Percentiles rank a stretch among this genome's conserved stretches.
These are phyloP conservation scores for Sarcophaga carnaria DNA, from an alignment of 2,888 invertebrate species.

Conservation along the genomic window DNA sequence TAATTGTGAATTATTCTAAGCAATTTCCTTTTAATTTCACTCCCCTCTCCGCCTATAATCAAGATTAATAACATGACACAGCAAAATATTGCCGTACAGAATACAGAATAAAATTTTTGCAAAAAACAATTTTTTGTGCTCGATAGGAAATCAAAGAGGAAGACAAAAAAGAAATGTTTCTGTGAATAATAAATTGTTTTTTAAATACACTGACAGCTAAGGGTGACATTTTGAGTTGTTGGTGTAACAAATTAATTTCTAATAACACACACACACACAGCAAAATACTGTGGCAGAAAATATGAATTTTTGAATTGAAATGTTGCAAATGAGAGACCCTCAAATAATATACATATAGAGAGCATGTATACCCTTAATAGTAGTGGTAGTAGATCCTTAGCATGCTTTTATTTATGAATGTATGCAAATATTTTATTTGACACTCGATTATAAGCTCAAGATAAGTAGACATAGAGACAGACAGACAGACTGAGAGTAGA, in stretches of 20 bases:
- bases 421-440: constrained; percentile 12
- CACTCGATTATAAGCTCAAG: constrained; percentile 10
- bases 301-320: constrained; percentile 35
- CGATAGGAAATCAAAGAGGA: constrained; percentile 38
- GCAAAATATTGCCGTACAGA: constrained; percentile 4
- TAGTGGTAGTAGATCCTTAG: background rate
- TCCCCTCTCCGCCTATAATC: background rate
- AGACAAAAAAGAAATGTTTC: background rate
- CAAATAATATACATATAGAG: background rate
- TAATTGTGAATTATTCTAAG: too few relatives aligned
- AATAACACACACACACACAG: constrained; percentile 31
- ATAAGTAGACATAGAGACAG: background rate
- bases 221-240: constrained; percentile 58
- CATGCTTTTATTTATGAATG: background rate
- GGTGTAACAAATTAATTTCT: constrained; percentile 63
- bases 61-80: constrained; percentile 18
- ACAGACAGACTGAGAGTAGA: background rate
- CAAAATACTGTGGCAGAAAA: background rate
- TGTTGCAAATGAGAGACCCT: constrained; percentile 30
- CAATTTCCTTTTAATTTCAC: too few relatives aligned
- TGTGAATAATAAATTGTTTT: constrained; percentile 65
- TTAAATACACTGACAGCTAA: constrained; percentile 59
- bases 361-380: too few relatives aligned
- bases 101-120: constrained; percentile 7
- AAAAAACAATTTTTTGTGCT: background rate